These are phyloP conservation scores for Strix uralensis DNA, from an alignment of 2,113 vertebrate species.

Conservation along the genomic window DNA sequence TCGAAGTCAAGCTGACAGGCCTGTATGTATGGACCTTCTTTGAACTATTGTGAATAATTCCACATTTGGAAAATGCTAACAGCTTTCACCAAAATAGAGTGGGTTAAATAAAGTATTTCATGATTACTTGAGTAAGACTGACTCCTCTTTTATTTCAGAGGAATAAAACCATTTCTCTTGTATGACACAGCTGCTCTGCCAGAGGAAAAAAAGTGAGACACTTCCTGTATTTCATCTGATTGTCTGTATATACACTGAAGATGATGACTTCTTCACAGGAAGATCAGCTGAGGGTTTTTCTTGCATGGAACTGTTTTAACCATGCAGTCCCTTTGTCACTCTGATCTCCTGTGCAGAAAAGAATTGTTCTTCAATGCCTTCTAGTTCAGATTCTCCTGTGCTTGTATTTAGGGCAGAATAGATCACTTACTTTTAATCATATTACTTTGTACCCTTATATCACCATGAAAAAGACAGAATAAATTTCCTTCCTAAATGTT, in stretches of 20 bases:
- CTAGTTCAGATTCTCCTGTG: not conserved
- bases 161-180: not conserved
- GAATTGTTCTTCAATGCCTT: not conserved
- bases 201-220: not conserved
- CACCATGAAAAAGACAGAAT: not conserved
- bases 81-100: not conserved
- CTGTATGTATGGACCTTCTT: not conserved
- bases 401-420: not conserved
- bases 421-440: not conserved
- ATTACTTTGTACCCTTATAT: not conserved
- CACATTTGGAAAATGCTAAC: not conserved
- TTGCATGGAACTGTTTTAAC: not conserved
- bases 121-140: not conserved
- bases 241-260: not conserved
- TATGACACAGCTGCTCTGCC: not conserved
- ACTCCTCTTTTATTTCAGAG: not conserved
- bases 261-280: not conserved
- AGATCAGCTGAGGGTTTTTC: not conserved
- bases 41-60: not conserved
- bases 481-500: not conserved
- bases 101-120: not conserved
- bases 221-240: not conserved
- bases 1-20: no score
- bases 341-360: not conserved
- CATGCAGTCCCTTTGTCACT: not conserved